Conservation (phyloP, 2,797 vertebrate species). For the Taeniopygia guttata region DNA sequence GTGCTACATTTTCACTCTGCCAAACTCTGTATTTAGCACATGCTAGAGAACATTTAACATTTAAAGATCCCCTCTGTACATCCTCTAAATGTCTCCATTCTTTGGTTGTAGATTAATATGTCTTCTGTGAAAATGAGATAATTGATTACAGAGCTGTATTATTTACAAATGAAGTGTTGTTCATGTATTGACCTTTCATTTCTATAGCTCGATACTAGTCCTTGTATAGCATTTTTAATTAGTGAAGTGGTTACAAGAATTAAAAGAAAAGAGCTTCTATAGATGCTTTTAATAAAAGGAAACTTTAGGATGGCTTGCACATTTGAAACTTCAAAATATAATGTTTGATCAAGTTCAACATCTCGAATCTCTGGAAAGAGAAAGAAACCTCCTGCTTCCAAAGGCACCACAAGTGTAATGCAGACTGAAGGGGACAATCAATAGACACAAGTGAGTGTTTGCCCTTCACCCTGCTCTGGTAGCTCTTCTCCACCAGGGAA, state of each 20-base stretch:
- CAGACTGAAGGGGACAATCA: background rate
- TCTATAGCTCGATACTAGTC: slow-evolving; percentile 59
- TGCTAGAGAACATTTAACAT: slow-evolving; percentile 65
- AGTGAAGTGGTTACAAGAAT: slow-evolving; percentile 14
- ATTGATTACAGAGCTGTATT: slow-evolving; percentile 74
- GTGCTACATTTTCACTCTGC: slow-evolving; percentile 26
- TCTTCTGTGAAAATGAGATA: slow-evolving; percentile 73
- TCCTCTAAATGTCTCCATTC: slow-evolving; percentile 65
- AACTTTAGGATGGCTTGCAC: background rate
- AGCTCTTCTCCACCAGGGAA: background rate
- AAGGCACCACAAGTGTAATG: background rate
- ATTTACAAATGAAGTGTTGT: slow-evolving; percentile 74
- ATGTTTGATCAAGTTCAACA: background rate
- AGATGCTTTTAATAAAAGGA: background rate
- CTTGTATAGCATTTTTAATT: slow-evolving; percentile 60
- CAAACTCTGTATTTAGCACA: slow-evolving; percentile 62
- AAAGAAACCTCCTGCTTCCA: background rate
- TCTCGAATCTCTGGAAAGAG: background rate
- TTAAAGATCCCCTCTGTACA: slow-evolving; percentile 66
- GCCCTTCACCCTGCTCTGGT: background rate
- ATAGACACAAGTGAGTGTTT: background rate
- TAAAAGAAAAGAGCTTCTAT: background rate
- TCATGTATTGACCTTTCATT: slow-evolving; percentile 75
- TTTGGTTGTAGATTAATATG: slow-evolving; percentile 69
- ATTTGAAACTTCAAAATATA: background rate